Evolutionary conservation across 2,113 vertebrate species (phyloP).

Genomic region (Acinonyx jubatus): DNA sequence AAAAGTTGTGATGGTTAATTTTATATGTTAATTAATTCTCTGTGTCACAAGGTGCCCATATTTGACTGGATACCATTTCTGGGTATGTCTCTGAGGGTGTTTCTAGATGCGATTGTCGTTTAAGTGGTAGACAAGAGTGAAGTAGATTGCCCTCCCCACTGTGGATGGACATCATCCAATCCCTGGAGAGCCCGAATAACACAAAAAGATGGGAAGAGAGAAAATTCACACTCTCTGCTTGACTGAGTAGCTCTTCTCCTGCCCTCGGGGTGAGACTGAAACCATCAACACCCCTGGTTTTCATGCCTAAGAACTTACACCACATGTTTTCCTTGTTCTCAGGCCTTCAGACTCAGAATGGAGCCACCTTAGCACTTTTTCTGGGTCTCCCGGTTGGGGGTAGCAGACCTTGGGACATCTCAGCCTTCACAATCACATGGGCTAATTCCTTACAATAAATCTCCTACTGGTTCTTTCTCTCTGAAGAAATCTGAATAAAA

Average conservation of each 20-base stretch:
- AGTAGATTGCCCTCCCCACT: neutral
- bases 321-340: neutral
- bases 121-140: neutral
- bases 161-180: neutral
- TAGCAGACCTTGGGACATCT: neutral
- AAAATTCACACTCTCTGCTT: neutral
- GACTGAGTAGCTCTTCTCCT: neutral
- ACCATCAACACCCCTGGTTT: neutral
- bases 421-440: neutral
- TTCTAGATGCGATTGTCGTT: neutral
- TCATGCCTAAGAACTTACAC: neutral
- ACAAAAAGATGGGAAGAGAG: neutral
- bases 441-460: neutral
- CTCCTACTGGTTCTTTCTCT: neutral
- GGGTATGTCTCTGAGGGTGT: neutral
- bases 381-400: neutral
- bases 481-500: neutral
- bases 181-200: neutral
- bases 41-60: neutral
- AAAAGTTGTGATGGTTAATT: neutral
- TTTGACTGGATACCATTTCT: neutral
- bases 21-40: neutral
- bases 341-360: neutral
- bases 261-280: neutral
- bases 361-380: neutral